phyloP scores from a whole-genome alignment of 2,797 vertebrate species.

The Dendrocincla fuliginosa region DNA sequence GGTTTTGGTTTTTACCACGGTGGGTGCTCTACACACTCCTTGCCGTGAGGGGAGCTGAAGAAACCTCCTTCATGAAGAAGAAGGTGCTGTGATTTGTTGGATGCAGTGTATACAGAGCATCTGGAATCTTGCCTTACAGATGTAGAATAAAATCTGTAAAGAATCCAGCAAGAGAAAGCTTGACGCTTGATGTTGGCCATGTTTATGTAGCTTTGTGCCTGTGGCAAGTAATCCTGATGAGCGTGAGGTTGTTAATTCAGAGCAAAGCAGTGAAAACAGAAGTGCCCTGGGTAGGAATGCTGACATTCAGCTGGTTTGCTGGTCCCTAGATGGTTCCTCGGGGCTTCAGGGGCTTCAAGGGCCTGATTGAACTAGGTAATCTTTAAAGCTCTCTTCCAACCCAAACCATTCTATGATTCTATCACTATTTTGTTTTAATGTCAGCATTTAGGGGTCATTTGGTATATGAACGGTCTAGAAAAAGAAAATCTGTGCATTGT shows the following conservation, averaged over 20 bases:
- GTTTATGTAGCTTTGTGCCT: not conserved
- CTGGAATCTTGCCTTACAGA: not conserved
- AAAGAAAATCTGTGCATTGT: not conserved
- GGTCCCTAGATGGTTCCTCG: not conserved
- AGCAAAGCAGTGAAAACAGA: not conserved
- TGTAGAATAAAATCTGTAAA: fast-evolving
- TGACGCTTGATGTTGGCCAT: fast-evolving
- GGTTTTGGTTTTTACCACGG: not conserved
- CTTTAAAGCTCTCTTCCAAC: not conserved
- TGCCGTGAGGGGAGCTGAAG: not conserved
- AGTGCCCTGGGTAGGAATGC: not conserved
- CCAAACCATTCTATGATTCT: not conserved
- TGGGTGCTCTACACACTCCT: not conserved
- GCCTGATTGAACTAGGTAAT: not conserved
- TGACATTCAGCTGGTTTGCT: not conserved
- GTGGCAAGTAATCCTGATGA: not conserved
- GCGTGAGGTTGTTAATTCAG: not conserved
- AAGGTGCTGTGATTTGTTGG: not conserved
- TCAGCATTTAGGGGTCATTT: not conserved
- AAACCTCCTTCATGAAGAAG: not conserved
- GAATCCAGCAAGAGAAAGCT: not conserved
- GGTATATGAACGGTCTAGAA: not conserved
- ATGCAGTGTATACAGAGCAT: fast-evolving
- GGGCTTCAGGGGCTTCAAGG: not conserved
- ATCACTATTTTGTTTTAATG: not conserved